A percentile compares a stretch with the other conserved stretches of the same genome.
phyloP scores from a whole-genome alignment of 2,888 invertebrate genomes.

The Eristalis arbustorum region DNA sequence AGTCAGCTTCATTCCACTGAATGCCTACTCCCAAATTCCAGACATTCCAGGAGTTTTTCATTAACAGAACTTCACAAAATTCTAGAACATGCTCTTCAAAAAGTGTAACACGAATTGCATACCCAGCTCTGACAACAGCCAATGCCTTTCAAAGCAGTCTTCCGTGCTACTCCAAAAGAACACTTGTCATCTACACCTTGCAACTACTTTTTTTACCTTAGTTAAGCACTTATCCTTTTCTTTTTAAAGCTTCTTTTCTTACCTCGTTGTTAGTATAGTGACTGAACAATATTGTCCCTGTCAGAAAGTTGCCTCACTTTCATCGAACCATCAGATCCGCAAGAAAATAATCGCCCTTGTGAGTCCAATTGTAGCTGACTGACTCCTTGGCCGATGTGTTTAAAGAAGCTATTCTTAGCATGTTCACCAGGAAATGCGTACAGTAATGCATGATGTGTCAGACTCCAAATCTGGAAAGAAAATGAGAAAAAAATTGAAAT shows the following conservation, averaged over 20 bases:
- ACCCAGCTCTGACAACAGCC: no score
- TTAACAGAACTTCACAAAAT: no score
- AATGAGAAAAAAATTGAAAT: neutral
- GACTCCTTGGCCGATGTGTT: constrained; percentile 97
- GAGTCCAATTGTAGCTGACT: constrained; percentile 96
- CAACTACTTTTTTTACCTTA: no score
- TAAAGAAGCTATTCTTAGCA: constrained; percentile 97
- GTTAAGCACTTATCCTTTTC: no score
- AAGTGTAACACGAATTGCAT: no score
- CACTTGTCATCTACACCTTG: no score
- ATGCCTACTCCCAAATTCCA: no score
- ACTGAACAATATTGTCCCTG: constrained; percentile 84
- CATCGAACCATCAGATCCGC: constrained; percentile 99
- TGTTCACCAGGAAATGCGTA: constrained; percentile 96
- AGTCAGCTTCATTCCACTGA: no score
- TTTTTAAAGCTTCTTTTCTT: neutral
- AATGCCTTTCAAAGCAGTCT: no score
- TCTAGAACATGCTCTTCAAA: no score
- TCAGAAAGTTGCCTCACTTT: constrained; percentile 97
- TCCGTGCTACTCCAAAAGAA: no score
- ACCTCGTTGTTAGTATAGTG: constrained; percentile 80
- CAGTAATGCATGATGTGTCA: constrained; percentile 91
- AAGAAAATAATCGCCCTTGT: constrained; percentile 95
- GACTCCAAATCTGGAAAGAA: constrained; percentile 91
- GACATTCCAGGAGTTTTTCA: no score